phyloP scores from a whole-genome alignment of 2,113 vertebrate species.

The Chloebia gouldiae region DNA sequence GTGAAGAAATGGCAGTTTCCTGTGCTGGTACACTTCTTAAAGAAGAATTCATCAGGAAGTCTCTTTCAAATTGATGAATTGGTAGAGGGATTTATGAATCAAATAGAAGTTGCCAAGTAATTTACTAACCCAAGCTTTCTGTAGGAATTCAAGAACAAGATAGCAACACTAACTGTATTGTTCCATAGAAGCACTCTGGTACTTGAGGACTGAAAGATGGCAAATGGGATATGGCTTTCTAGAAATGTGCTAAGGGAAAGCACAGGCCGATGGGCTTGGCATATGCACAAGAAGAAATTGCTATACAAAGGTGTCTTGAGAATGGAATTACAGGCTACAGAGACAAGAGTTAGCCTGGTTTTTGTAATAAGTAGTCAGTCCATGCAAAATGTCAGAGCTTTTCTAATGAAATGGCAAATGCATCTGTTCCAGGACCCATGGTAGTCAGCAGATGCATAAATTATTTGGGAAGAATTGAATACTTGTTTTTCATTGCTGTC shows the following conservation, averaged over 20 bases:
- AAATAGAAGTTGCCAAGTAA: neutral
- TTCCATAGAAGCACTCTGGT: neutral
- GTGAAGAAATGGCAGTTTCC: neutral
- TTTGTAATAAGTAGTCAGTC: neutral
- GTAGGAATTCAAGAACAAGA: neutral
- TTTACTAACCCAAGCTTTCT: neutral
- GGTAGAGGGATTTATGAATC: neutral
- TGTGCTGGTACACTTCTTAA: neutral
- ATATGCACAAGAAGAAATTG: neutral
- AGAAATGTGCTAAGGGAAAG: neutral
- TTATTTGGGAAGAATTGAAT: neutral
- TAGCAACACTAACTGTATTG: neutral
- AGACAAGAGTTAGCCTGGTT: neutral
- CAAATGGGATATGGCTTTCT: neutral
- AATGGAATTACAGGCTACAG: neutral
- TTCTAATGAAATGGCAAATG: neutral
- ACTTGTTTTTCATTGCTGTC: neutral
- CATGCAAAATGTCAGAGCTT: neutral
- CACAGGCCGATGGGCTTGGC: neutral
- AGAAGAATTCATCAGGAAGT: neutral
- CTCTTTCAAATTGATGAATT: neutral
- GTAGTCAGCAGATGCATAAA: neutral
- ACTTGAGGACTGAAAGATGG: neutral
- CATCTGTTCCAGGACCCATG: neutral
- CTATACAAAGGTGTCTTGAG: neutral